A percentile compares a stretch with the other conserved stretches of the same genome.
Conservation (phyloP, 2,888 invertebrate genomes). For the Petrolisthes cinctipes region DNA sequence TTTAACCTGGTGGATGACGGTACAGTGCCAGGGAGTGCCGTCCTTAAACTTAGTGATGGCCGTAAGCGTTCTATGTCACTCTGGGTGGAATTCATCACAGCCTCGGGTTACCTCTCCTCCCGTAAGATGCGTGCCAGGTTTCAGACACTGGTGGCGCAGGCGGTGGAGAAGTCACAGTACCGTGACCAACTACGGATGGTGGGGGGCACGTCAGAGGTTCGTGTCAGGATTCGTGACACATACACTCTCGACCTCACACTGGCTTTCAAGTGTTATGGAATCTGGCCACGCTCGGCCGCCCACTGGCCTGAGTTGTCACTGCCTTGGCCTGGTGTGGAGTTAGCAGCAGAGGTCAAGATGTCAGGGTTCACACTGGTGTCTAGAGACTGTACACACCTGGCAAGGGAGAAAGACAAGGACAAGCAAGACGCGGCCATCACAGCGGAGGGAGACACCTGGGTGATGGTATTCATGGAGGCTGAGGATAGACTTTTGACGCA, state of each 20-base stretch:
- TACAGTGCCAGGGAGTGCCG: conserved; percentile 90
- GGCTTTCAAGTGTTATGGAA: conserved; percentile 91
- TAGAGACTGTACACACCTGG: conserved; percentile 74
- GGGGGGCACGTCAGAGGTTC: conserved; percentile 93
- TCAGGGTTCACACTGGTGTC: conserved; percentile 89
- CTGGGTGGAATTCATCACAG: conserved; percentile 98
- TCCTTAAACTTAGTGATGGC: conserved; percentile 93
- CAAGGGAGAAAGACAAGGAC: conserved; percentile 83
- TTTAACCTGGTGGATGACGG: conserved; percentile 97
- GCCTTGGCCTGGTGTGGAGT: conserved; percentile 92
- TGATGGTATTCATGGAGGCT: conserved; percentile 89
- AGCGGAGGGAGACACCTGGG: conserved; percentile 97
- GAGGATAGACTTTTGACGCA: conserved; percentile 90
- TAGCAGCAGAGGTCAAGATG: conserved; percentile 89
- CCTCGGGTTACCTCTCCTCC: conserved; percentile 93
- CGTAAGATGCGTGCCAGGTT: conserved; percentile 93
- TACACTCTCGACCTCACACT: conserved; percentile 94
- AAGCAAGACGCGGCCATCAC: conserved; percentile 73
- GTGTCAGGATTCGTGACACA: conserved; percentile 86
- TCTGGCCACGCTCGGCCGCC: conserved; percentile 93
- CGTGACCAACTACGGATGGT: conserved; percentile 94
- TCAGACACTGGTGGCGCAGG: conserved; percentile 79
- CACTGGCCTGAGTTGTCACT: conserved; percentile 93
- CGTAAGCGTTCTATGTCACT: conserved; percentile 96
- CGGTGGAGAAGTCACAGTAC: conserved; percentile 93